Percentiles rank a stretch among this genome's conserved stretches.
These are phyloP conservation scores for Paramormyrops hopkinsi DNA, from an alignment of 2,797 vertebrate species.

Conservation along the genomic window DNA sequence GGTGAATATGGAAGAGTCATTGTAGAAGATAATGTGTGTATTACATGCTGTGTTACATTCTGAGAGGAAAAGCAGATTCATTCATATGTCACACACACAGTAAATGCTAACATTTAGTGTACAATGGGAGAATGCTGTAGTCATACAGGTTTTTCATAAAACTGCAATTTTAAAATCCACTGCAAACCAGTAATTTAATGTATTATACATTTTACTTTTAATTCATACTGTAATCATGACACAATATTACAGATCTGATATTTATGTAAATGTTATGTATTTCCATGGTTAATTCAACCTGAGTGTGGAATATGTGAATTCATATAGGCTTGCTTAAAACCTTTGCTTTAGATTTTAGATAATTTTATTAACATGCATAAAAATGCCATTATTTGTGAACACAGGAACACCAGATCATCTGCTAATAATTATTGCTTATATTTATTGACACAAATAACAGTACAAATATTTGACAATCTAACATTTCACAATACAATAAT, in stretches of 20 bases:
- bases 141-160: neutral
- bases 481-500: neutral
- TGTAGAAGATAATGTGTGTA: neutral
- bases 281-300: neutral
- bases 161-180: neutral
- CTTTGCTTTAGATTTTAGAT: neutral
- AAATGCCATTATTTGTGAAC: neutral
- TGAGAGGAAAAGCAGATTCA: neutral
- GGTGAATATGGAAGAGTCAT: neutral
- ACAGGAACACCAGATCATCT: neutral
- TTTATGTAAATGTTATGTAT: neutral
- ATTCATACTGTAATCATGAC: neutral
- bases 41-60: neutral
- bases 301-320: neutral
- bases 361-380: neutral
- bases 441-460: constrained; percentile 8
- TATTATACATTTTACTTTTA: neutral
- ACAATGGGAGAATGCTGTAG: neutral
- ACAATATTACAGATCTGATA: neutral
- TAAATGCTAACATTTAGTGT: neutral
- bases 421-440: neutral
- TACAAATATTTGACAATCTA: neutral
- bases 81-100: neutral
- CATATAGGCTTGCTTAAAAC: neutral
- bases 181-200: neutral